Base-by-base conservation (phyloP, 2,113 vertebrate species). In the Gorsachius goisagi region DNA sequence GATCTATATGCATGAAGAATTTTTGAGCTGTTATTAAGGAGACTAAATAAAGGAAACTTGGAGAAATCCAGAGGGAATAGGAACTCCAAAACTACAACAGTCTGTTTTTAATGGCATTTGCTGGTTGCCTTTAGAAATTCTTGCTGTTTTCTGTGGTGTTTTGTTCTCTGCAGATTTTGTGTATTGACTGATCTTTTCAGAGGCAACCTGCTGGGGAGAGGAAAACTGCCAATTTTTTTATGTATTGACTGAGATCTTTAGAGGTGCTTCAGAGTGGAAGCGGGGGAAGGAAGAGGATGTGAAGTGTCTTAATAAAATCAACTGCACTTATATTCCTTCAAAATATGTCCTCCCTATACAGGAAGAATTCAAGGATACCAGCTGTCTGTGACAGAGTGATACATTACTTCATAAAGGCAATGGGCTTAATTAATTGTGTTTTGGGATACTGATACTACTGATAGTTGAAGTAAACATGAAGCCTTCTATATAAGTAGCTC, bases 111-210 rank as follows among this genome's bases (percentile, higher is more conserved):
- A 58, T 72, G 73, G 56, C 15, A 53, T 86, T 89, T 87, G 20
- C 45, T 87, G 24, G 15, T 87, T 90, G 66, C 30, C 55, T 93
- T 95, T 64, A 50, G 81, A 83, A 85, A 62, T 79, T 60, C 27
- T 55, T 33, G 26, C 32, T 76, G 50, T 45, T 60, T 72, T 68
- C 85, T 62, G 30, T 64, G 47, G 18, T 83, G 55, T 68, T 94
- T 58, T 68, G 33, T 85, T 86, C 59, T 92, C 75, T 86, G 69
- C 56, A 68, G 88, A 75, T 68, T 93, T 90, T 81, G 56, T 84
- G 17, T 88, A 72, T 90, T 94, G 82, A 94, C 90, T 82, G 95
- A 89, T 96, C 74, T 85, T 83, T 90, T 59, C 33, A 27, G 85
- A 85, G 21, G 55, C 85, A 93, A 63, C 73, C 83, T 82, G n/a